Evolutionary conservation across 2,888 invertebrate genomes (phyloP), one percentile per base, ranked within the genome.

Genomic region (Pterostichus madidus): DNA sequence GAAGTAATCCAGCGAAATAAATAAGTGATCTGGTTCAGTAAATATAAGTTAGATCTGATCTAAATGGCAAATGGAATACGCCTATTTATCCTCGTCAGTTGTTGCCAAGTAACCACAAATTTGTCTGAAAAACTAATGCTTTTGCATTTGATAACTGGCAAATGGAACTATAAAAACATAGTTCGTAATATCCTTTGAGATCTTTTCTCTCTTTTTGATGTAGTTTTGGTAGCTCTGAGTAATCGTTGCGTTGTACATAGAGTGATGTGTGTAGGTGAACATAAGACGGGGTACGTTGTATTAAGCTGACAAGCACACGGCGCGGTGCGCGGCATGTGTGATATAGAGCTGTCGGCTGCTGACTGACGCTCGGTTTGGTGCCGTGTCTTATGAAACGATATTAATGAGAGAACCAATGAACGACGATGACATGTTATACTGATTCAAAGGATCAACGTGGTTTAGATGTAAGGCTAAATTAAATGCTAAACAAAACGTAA

Each of bases 341-440:
- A 71, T 44, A 44, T 71, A 17, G 17, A 32, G 35, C 64, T 71
- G 68, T 71, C 44, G 68, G 56, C 56, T 39, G 17, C 39, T n/a
- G 64, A 32, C 39, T 68, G 64, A 32, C 64, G 39, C 13, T 35
- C 11, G 31, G 8, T 11, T 35, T 10, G 31, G 8, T 11, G 24
- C 35, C 39, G 13, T 13, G n/a, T 39, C 44, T 71, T 17, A 10
- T 71, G 15, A 71, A 71, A 71, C 44, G 68, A 44, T 71, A 71
- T 71, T 71, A 71, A 71, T 71, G 68, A 71, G 68, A 44, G 68
- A 71, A 71, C 44, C 68, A 71, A 71, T 71, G 68, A 71, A 39
- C 68, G 68, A 17, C 17, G 56, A 56, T 4, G 13, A 71, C 44
- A 71, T 44, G 68, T 71, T 17, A 17, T 44, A 8, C 68, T 44